phyloP scores from a whole-genome alignment of 2,797 vertebrate species.

The Heliangelus exortis region DNA sequence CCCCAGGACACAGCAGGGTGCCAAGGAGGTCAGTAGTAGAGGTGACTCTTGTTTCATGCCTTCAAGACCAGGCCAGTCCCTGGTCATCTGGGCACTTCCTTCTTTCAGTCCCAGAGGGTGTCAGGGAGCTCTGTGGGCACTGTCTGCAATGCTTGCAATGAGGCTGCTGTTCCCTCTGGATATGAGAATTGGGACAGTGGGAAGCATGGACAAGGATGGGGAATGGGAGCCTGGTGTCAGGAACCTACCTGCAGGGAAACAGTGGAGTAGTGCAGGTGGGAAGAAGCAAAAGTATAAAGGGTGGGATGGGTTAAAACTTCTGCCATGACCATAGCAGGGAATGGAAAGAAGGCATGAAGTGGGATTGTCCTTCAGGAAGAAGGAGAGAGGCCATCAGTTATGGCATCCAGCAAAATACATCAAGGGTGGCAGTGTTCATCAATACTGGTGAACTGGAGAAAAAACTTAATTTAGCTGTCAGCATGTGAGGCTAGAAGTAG shows the following conservation, averaged over 20 bases:
- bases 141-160: fast-evolving
- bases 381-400: fast-evolving
- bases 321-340: fast-evolving
- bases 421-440: fast-evolving
- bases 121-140: background rate
- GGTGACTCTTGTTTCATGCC: background rate
- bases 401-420: background rate
- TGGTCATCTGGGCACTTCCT: background rate
- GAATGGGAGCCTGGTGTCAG: background rate
- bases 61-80: background rate
- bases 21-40: background rate
- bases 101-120: background rate
- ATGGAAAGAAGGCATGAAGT: background rate
- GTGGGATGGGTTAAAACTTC: background rate
- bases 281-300: background rate
- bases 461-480: background rate
- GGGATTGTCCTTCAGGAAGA: background rate
- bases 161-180: background rate
- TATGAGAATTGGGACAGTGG: background rate
- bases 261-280: background rate
- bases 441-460: background rate
- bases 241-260: fast-evolving
- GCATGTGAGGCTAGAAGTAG: background rate
- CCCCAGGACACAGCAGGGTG: background rate
- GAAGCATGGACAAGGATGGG: background rate